Base-by-base conservation (phyloP, 1,140 invertebrate genomes). In the Holcopasites calliopsidis region DNA sequence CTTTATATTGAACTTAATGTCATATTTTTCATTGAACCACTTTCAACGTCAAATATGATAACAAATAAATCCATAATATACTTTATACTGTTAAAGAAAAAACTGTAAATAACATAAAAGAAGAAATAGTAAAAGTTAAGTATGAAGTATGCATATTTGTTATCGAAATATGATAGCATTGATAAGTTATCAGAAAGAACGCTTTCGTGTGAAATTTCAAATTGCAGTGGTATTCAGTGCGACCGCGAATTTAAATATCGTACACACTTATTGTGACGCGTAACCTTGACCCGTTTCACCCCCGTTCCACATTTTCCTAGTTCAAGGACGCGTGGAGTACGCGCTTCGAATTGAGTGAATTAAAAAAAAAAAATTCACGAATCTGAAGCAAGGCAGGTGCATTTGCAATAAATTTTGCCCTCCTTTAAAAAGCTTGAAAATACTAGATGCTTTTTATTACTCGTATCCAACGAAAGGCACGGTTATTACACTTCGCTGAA, bases 251-350 rank as follows among this genome's bases (percentile, higher is more conserved):
- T 49, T 3, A n/a, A 35, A 49, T 16, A 50, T 42, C n/a, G 4
- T 7, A 18, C 6, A 5, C 11, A 31, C 11, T 72, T 72, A 52
- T 18, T 26, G 10, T 62, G 23, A 31, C 35, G 6, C 23, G 21
- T 60, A 52, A 64, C 57, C 26, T n/a, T 72, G 58, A 72, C 57
- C 58, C n/a, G 3, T 66, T 35, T 42, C 70, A 62, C 5, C n/a
- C 13, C 33, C 28, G 44, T 35, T 49, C 38, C 13, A 75, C 18
- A 75, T 64, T 75, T 58, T 28, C 11, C n/a, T 69, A 69, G 64
- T 75, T 69, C 54, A 69, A 69, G 66, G 28, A 35, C 55, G 31
- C 10, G 2, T 7, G 1, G 10, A 5, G 23, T 26, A 55, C n/a
- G 16, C 6, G 2, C 2, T 21, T 57, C 16, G 40, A 66, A 60